Conservation (phyloP, 2,797 vertebrate species). For the Acomys russatus region DNA sequence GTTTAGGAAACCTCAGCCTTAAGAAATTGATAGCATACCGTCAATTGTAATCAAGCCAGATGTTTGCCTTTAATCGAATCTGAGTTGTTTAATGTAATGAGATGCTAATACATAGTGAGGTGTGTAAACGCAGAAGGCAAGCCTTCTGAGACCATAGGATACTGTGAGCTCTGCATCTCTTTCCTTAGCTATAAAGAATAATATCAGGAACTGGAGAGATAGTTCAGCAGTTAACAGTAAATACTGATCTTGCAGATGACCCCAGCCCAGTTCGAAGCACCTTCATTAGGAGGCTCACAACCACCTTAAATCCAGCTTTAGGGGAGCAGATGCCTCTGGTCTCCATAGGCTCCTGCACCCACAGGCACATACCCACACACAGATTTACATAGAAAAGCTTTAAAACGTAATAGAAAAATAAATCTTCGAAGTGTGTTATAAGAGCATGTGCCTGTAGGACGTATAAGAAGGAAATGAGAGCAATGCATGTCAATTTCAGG, state of each 20-base stretch:
- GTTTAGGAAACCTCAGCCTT: neutral
- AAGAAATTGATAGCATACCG: slow-evolving; percentile 26
- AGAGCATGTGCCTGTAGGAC: neutral
- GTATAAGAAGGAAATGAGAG: neutral
- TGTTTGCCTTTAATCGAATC: slow-evolving; percentile 30
- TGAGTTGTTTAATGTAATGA: neutral
- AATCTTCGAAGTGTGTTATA: neutral
- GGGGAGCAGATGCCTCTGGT: neutral
- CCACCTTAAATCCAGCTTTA: neutral
- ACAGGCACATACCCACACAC: neutral
- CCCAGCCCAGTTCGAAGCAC: neutral
- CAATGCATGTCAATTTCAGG: neutral
- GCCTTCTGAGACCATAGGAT: neutral
- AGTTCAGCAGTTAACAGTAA: neutral
- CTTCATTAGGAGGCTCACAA: neutral
- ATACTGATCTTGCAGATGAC: neutral
- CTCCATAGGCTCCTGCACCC: neutral
- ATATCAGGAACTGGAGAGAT: neutral
- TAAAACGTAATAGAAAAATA: neutral
- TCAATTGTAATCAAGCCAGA: neutral
- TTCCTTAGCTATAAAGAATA: neutral
- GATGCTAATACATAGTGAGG: neutral
- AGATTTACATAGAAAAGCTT: neutral
- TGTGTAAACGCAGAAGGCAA: too few species aligned
- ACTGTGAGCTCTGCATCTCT: neutral